A percentile compares a stretch with the other conserved stretches of the same genome.
These are phyloP conservation scores for Dendrolimus punctatus DNA, from an alignment of 1,140 invertebrate genomes.

Conservation along the genomic window DNA sequence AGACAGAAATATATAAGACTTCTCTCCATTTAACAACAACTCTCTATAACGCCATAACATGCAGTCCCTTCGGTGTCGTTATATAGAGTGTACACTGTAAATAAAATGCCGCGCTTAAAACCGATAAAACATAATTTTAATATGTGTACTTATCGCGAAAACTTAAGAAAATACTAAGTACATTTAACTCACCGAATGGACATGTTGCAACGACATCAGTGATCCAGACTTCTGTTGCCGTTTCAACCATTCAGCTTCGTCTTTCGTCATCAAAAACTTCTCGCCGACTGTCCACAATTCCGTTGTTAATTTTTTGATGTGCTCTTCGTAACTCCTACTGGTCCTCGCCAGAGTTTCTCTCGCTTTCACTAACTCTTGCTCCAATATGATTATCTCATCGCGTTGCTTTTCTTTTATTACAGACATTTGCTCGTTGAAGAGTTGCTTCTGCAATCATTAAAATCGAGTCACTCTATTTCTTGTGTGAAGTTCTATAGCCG, in stretches of 20 bases:
- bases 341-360: slow-evolving; percentile 70
- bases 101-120: no score
- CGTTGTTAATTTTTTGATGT: slow-evolving; percentile 69
- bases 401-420: slow-evolving; percentile 62
- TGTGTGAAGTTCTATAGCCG: no score
- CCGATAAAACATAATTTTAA: no score
- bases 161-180: slow-evolving; percentile 3
- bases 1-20: no score
- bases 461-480: background rate
- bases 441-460: slow-evolving; percentile 57
- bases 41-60: no score
- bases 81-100: no score
- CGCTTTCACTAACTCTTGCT: slow-evolving; percentile 46
- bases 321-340: slow-evolving; percentile 72
- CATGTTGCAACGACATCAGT: slow-evolving; percentile 58
- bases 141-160: background rate
- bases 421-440: slow-evolving; percentile 72
- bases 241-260: slow-evolving; percentile 69
- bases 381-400: slow-evolving; percentile 53
- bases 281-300: slow-evolving; percentile 75
- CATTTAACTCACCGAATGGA: slow-evolving; percentile 41
- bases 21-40: no score
- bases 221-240: slow-evolving; percentile 44
- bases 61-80: no score
- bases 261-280: slow-evolving; percentile 72